These are phyloP conservation scores for Melieria crassipennis DNA, from an alignment of 2,888 invertebrate genomes.

Conservation along the genomic window DNA sequence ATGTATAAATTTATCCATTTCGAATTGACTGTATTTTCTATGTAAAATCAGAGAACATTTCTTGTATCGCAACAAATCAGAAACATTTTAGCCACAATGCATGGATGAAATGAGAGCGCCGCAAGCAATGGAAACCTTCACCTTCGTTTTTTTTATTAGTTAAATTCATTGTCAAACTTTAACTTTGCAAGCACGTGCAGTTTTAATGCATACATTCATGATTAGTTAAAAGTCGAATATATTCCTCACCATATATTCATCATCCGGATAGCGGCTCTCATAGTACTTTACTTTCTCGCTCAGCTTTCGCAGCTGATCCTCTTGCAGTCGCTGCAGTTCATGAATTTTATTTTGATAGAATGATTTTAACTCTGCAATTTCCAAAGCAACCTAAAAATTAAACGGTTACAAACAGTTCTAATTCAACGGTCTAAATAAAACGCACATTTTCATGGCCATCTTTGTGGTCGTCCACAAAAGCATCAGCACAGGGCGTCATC, in stretches of 20 bases:
- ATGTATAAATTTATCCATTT: too few relatives aligned
- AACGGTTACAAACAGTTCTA: slow-evolving; percentile 1
- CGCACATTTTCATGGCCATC: slow-evolving; percentile 46
- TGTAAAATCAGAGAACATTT: too few relatives aligned
- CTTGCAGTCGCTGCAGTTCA: slow-evolving; percentile 58
- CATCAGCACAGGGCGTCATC: slow-evolving; percentile 61
- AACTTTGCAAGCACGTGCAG: too few relatives aligned
- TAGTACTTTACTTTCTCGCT: slow-evolving; percentile 59
- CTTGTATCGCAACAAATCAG: too few relatives aligned
- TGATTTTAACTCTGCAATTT: slow-evolving; percentile 57
- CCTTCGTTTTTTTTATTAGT: too few relatives aligned
- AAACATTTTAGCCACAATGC: too few relatives aligned
- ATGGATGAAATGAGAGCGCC: too few relatives aligned
- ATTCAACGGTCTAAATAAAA: slow-evolving; percentile 2
- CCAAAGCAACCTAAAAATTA: slow-evolving; percentile 48
- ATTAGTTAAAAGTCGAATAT: background rate
- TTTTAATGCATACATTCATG: too few relatives aligned
- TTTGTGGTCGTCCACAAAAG: slow-evolving; percentile 42
- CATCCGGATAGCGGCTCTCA: slow-evolving; percentile 61
- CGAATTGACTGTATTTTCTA: too few relatives aligned
- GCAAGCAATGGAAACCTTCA: too few relatives aligned
- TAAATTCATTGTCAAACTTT: too few relatives aligned
- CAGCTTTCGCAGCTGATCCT: slow-evolving; percentile 56
- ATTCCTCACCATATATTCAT: slow-evolving; percentile 62
- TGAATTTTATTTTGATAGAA: slow-evolving; percentile 63